Conservation (phyloP, 2,888 invertebrate species). For the Latrodectus hesperus region DNA sequence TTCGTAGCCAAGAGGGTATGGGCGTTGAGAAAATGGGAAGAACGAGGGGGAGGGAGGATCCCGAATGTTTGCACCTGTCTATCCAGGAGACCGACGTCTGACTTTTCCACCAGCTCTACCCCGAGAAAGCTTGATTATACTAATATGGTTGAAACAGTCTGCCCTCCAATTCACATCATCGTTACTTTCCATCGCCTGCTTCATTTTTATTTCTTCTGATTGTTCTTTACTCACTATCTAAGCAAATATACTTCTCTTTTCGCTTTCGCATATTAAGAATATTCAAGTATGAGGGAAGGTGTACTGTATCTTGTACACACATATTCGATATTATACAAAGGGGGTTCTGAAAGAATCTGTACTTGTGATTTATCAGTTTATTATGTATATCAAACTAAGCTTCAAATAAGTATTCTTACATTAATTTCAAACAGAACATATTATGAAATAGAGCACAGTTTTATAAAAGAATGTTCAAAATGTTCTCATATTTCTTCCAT, state of each 20-base stretch:
- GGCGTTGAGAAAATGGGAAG: constrained; percentile 17
- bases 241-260: constrained; percentile 19
- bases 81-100: constrained; percentile 49
- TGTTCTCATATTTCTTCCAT: no score
- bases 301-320: no score
- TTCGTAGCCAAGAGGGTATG: neutral
- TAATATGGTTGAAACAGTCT: constrained; percentile 50
- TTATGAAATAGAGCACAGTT: no score
- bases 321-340: no score
- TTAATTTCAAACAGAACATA: no score
- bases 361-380: no score
- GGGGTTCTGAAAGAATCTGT: no score
- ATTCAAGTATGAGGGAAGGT: no score
- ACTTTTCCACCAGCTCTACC: constrained; percentile 23
- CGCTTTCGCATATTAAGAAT: neutral
- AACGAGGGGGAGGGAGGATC: neutral
- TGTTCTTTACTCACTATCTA: constrained; percentile 44
- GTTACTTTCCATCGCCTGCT: constrained; percentile 6
- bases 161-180: neutral
- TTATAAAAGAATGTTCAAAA: no score
- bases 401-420: no score
- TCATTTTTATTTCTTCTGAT: neutral
- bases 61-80: constrained; percentile 65
- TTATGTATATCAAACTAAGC: no score
- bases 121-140: constrained; percentile 58